Evolutionary conservation across 2,113 vertebrate genomes (phyloP), one percentile per base, ranked within the genome.

Genomic region (Aspidoscelis tigris): DNA sequence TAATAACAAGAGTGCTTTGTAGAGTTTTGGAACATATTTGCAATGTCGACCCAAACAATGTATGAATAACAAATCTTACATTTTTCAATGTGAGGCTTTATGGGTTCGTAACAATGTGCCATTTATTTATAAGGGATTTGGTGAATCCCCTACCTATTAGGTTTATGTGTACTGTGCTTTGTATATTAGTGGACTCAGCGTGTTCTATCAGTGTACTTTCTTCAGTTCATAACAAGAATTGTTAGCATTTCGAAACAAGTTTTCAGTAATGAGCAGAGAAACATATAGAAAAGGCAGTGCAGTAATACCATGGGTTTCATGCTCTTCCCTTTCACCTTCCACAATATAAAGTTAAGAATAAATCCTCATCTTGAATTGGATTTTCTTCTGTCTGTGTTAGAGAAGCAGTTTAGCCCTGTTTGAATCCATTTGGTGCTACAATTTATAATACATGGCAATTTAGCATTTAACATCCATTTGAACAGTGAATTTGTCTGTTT

Each of bases 251-350:
- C 85, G 22, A n/a, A 16, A 1, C 8, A 16, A 10, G 2, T 47
- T 71, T 84, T 43, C 61, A 5, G 50, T 74, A 83, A 11, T 83
- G 44, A 2, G 4, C 80, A 24, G 44, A 78, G 6, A 44, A 2
- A 3, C 11, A 55, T 84, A 85, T 74, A 41, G 18, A 61, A 47
- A 26, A 86, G 43, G 22, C 83, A 39, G 70, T 88, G 84, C 87
- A 22, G 78, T 6, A n/a, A 24, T 2, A 72, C 86, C 0, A 2
- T 70, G 85, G 84, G 11, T 8, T 88, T 87, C 5, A 1, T 75
- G 9, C 18, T 77, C 16, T 21, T 7, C 72, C 3, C 5, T 47
- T 86, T 61, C 33, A 69, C 64, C 58, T 44, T 68, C 1, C 5
- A 24, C 75, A 26, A 74, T 79, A 2, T 33, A 9, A 16, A 33